These are phyloP conservation scores for Palloptera scutellata DNA, from an alignment of 2,888 invertebrate species.

Conservation along the genomic window DNA sequence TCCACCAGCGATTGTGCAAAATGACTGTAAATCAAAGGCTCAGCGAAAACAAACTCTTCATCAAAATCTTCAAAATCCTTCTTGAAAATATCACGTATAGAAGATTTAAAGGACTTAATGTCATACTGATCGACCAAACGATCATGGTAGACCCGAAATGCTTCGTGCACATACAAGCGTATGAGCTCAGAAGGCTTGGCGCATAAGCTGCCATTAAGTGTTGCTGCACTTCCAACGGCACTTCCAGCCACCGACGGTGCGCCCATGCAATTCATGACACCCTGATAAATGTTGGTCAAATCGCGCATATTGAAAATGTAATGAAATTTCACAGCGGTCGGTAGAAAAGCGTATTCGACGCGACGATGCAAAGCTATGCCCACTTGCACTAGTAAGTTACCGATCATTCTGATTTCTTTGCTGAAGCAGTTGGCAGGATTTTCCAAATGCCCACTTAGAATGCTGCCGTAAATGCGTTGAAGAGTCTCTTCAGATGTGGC, in stretches of 20 bases:
- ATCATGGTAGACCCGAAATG: conserved; percentile 89
- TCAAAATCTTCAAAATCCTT: conserved; percentile 82
- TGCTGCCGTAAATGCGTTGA: conserved; percentile 83
- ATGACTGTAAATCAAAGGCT: conserved; percentile 88
- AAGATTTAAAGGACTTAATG: conserved; percentile 76
- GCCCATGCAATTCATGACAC: conserved; percentile 82
- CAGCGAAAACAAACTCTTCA: conserved; percentile 75
- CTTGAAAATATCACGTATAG: conserved; percentile 79
- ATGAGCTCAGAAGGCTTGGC: conserved; percentile 77
- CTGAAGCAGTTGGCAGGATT: conserved; percentile 74
- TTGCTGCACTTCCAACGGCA: conserved; percentile 30
- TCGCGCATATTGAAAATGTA: conserved; percentile 93
- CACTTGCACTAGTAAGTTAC: conserved; percentile 68
- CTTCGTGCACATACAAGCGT: conserved; percentile 90
- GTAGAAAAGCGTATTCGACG: conserved; percentile 80
- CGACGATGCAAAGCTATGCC: conserved; percentile 82
- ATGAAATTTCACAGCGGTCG: conserved; percentile 95
- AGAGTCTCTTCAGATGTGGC: conserved; percentile 84
- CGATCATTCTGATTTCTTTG: conserved; percentile 58
- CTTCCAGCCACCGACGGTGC: conserved; percentile 65
- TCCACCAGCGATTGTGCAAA: conserved; percentile 83
- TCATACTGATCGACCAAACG: conserved; percentile 85
- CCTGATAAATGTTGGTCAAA: conserved; percentile 93
- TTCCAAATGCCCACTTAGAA: conserved; percentile 77
- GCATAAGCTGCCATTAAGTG: conserved; percentile 62